Percentiles rank a stretch among this genome's conserved stretches.
These are phyloP conservation scores for Brachionus calyciflorus DNA, from an alignment of 1,140 invertebrate species.

Conservation along the genomic window DNA sequence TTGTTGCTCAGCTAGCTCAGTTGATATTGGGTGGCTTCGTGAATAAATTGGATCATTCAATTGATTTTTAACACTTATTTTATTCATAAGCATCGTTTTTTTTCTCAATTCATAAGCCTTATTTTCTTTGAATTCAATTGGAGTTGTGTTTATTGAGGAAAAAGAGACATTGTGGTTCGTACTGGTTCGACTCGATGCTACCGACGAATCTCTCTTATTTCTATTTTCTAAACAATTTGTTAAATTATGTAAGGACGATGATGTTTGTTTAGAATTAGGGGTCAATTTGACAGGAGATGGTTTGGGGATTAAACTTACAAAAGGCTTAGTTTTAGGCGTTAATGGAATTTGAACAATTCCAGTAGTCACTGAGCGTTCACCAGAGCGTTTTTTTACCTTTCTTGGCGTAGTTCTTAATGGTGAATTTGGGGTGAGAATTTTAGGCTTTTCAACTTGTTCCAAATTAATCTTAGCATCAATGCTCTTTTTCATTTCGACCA, in stretches of 20 bases:
- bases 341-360: not conserved
- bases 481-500: constrained; percentile 36
- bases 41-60: constrained; percentile 43
- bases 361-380: constrained; percentile 28
- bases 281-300: not conserved
- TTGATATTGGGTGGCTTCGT: constrained; percentile 8
- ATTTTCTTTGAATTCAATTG: constrained; percentile 35
- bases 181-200: not conserved
- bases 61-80: constrained; percentile 31
- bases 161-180: not conserved
- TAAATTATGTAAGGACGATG: constrained; percentile 12
- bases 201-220: not conserved
- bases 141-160: constrained; percentile 1
- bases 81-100: constrained; percentile 23
- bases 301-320: not conserved
- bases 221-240: not conserved
- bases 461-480: constrained; percentile 42
- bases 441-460: not conserved
- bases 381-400: constrained; percentile 45
- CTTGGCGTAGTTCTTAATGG: not conserved
- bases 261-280: not conserved
- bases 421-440: not conserved
- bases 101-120: constrained; percentile 42
- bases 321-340: not conserved
- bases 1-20: constrained; percentile 7